Percentiles rank a stretch among this genome's conserved stretches.
Conservation (phyloP, 2,797 vertebrate genomes). For the Poecilia velifera region DNA sequence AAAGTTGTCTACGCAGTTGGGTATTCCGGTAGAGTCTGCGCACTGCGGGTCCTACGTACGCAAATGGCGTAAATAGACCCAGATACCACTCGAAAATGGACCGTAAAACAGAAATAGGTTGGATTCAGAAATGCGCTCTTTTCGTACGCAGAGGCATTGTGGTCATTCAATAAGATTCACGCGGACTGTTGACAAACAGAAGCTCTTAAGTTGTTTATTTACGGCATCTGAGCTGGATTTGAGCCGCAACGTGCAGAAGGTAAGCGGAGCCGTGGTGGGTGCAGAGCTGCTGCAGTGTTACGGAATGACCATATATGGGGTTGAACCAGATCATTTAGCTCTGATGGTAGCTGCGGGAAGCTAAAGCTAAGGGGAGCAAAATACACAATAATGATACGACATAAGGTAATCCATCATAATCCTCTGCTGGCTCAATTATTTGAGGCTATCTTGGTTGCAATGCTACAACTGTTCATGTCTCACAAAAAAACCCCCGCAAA, state of each 20-base stretch:
- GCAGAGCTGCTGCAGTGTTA: constrained; percentile 5
- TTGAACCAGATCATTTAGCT: constrained; percentile 25
- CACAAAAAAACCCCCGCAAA: neutral
- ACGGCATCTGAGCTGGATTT: neutral
- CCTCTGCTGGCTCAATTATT: constrained; percentile 42
- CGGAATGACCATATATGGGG: constrained; percentile 67
- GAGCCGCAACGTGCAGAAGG: constrained; percentile 33
- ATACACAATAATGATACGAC: constrained; percentile 5
- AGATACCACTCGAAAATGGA: neutral
- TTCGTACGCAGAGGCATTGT: constrained; percentile 14
- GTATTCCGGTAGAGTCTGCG: constrained; percentile 34
- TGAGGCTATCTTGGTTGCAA: constrained; percentile 14
- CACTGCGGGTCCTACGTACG: constrained; percentile 40
- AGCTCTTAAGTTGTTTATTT: neutral
- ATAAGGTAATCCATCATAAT: constrained; percentile 51
- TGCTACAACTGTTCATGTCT: constrained; percentile 9
- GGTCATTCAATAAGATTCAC: constrained; percentile 32
- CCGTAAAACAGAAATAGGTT: constrained; percentile 18
- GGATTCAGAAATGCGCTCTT: constrained; percentile 32
- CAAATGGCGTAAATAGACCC: constrained; percentile 31
- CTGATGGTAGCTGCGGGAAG: constrained; percentile 12
- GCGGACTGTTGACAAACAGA: constrained; percentile 13
- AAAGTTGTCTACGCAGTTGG: neutral
- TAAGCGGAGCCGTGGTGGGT: constrained; percentile 36
- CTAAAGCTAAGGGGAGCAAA: neutral